These are phyloP conservation scores for Ficedula albicollis DNA, from an alignment of 2,797 vertebrate species.

Conservation along the genomic window DNA sequence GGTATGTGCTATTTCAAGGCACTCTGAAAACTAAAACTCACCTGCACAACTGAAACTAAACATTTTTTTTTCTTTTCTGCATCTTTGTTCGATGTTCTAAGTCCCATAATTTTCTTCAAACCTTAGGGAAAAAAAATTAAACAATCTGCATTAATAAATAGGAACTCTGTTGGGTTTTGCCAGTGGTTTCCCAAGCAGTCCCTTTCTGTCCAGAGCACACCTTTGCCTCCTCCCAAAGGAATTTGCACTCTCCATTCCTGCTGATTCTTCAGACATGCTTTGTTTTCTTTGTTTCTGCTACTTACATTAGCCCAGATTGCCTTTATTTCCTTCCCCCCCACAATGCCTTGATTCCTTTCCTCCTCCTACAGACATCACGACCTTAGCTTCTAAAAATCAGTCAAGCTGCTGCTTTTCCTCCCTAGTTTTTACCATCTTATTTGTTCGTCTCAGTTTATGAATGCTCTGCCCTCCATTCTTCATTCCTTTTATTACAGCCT, in stretches of 20 bases:
- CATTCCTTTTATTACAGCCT: not conserved
- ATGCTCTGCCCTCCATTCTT: not conserved
- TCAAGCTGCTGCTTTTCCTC: not conserved
- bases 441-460: not conserved
- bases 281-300: not conserved
- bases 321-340: not conserved
- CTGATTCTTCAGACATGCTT: not conserved
- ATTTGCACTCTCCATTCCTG: not conserved
- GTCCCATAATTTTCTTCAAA: not conserved
- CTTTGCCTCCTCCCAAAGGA: not conserved
- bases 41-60: not conserved
- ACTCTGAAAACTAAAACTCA: not conserved
- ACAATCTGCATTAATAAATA: not conserved
- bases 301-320: not conserved
- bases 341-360: not conserved
- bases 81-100: not conserved
- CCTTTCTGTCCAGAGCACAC: not conserved
- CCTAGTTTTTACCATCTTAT: not conserved
- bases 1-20: not conserved
- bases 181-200: not conserved
- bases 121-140: not conserved
- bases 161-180: not conserved
- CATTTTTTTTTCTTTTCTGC: not conserved
- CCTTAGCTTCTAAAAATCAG: not conserved
- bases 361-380: not conserved